Evolutionary conservation across 2,888 invertebrate genomes (phyloP).

Genomic region (Tuberolachnus salignus): DNA sequence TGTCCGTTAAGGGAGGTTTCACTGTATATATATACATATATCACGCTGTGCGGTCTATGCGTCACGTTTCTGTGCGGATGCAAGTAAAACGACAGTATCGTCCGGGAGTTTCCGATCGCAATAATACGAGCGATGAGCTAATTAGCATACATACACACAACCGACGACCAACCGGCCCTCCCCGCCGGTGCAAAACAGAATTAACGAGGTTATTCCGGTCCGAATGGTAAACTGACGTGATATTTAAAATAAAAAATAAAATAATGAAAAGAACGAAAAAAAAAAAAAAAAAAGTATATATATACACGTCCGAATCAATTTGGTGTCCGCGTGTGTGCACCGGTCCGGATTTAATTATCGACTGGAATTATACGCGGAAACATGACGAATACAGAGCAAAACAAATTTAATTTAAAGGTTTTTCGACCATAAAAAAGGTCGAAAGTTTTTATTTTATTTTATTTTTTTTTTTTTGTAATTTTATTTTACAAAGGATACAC

Average conservation of each 20-base stretch:
- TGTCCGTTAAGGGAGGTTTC: too few species aligned
- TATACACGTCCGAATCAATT: constrained; percentile 43
- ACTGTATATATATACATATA: too few species aligned
- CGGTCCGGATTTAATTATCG: constrained; percentile 48
- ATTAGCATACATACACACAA: constrained; percentile 39
- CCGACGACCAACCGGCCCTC: not conserved
- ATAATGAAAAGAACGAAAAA: too few species aligned
- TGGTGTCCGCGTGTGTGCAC: constrained; percentile 33
- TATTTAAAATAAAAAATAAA: constrained; percentile 50
- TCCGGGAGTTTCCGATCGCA: constrained; percentile 11
- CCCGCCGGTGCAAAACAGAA: constrained; percentile 16
- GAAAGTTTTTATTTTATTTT: constrained; percentile 28
- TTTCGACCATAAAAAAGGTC: constrained; percentile 50
- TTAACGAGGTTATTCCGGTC: constrained; percentile 51
- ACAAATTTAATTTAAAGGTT: constrained; percentile 54
- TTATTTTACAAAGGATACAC: constrained; percentile 25
- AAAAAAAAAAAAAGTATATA: not conserved
- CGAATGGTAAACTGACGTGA: constrained; percentile 48
- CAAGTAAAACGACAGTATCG: constrained; percentile 34
- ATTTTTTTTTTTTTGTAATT: not conserved
- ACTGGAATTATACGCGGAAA: constrained; percentile 1
- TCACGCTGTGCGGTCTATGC: not conserved
- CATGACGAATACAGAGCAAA: constrained; percentile 38
- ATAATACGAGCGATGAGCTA: constrained; percentile 31
- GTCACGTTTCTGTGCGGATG: constrained; percentile 26